phyloP scores from a whole-genome alignment of 30 jellyfish, hydroid and myxozoan species.

The Pseudorhiza aurosa region DNA sequence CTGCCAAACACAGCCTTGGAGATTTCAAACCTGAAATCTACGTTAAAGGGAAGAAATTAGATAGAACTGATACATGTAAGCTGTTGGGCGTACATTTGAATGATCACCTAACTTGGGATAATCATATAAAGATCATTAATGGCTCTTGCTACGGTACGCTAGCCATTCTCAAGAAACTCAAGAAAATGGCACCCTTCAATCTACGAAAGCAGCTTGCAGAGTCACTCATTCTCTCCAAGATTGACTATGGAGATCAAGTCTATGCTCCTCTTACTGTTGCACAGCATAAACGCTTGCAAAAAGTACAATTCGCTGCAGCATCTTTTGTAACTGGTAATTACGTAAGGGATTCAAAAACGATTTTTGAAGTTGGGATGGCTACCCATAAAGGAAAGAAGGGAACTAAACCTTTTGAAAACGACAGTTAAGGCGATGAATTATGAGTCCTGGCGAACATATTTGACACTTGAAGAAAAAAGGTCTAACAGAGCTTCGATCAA shows the following conservation, averaged over 20 bases:
- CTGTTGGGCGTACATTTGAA: slow-evolving; percentile 31
- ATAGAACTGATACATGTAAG: slow-evolving; percentile 44
- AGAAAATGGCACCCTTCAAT: slow-evolving; percentile 46
- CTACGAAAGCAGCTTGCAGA: slow-evolving; percentile 67
- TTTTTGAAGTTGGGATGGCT: slow-evolving; percentile 46
- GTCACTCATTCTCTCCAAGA: slow-evolving; percentile 55
- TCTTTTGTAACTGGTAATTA: slow-evolving; percentile 41
- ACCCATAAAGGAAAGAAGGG: slow-evolving; percentile 50
- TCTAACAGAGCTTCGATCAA: slow-evolving; percentile 38
- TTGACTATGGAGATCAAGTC: slow-evolving; percentile 62
- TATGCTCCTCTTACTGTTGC: slow-evolving; percentile 2
- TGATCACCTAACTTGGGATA: slow-evolving; percentile 37
- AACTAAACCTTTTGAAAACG: slow-evolving; percentile 21
- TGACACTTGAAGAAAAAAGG: slow-evolving; percentile 11
- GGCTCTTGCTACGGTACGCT: slow-evolving; percentile 56
- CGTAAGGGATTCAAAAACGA: slow-evolving; percentile 19
- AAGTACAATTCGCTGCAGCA: slow-evolving; percentile 49
- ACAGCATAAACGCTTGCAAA: slow-evolving; percentile 24
- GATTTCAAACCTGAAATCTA: slow-evolving; percentile 25
- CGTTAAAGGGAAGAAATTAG: slow-evolving; percentile 22
- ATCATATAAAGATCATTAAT: slow-evolving; percentile 28
- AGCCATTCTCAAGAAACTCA: slow-evolving; percentile 50
- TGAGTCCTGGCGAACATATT: slow-evolving; percentile 31
- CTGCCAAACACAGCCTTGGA: slow-evolving; percentile 46
- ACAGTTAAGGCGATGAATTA: slow-evolving; percentile 20